Percentiles rank a stretch among this genome's conserved stretches.
These are phyloP conservation scores for Himalopsyche anomala DNA, from an alignment of 2,888 invertebrate species.

Conservation along the genomic window DNA sequence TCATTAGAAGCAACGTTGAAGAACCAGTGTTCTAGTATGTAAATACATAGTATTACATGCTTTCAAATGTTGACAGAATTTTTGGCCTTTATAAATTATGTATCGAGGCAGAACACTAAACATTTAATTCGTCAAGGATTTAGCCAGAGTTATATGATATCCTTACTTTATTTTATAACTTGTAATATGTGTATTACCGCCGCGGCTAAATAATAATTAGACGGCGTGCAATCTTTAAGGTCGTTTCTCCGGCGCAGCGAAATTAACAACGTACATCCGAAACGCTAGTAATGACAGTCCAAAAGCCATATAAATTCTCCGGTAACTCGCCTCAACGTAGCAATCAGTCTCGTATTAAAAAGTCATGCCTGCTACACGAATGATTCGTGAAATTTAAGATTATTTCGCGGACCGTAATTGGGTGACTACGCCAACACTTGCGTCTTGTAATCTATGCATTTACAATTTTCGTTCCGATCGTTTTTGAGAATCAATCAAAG, in stretches of 20 bases:
- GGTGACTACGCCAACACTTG: background rate
- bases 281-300: background rate
- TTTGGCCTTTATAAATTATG: too few species aligned
- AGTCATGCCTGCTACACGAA: background rate
- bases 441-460: background rate
- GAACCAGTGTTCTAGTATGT: too few species aligned
- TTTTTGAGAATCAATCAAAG: slow-evolving; percentile 7
- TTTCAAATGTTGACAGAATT: too few species aligned
- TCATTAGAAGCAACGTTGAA: too few species aligned
- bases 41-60: too few species aligned
- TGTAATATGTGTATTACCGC: too few species aligned
- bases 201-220: too few species aligned
- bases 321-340: background rate
- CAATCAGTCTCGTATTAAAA: background rate
- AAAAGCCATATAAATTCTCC: background rate
- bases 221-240: background rate
- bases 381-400: background rate
- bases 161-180: too few species aligned
- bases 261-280: slow-evolving; percentile 26
- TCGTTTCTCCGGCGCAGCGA: background rate
- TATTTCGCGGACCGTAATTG: background rate
- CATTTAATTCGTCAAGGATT: too few species aligned
- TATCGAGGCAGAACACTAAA: too few species aligned
- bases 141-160: too few species aligned
- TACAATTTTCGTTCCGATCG: background rate